Percentiles rank a stretch among this genome's conserved stretches.
Evolutionary conservation across 2,797 vertebrate species (phyloP).

Genomic region (Eulemur coronatus): DNA sequence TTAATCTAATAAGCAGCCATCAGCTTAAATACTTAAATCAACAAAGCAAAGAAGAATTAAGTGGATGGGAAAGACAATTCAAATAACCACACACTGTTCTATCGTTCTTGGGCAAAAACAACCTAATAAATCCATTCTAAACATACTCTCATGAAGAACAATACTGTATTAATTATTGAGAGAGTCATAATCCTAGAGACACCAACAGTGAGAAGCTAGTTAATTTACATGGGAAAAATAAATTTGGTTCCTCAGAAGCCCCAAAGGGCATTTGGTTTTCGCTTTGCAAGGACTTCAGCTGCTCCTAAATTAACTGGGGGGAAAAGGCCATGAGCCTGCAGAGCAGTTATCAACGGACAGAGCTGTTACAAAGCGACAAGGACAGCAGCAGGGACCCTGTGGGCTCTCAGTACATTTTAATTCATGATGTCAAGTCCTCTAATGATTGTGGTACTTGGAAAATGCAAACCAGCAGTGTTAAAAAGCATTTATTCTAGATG

Average conservation of each 20-base stretch:
- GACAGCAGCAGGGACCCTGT: background rate
- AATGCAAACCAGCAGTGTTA: constrained; percentile 36
- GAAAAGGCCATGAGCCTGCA: background rate
- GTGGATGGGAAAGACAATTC: constrained; percentile 29
- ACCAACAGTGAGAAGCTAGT: constrained; percentile 67
- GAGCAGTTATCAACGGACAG: background rate
- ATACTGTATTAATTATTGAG: constrained; percentile 73
- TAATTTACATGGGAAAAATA: constrained; percentile 55
- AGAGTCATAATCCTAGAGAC: constrained; percentile 62
- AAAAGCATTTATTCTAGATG: constrained; percentile 40
- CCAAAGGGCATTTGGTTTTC: constrained; percentile 56
- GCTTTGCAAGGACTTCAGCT: constrained; percentile 61
- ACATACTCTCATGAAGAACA: constrained; percentile 63
- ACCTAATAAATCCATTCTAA: constrained; percentile 65
- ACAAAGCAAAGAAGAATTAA: constrained; percentile 61
- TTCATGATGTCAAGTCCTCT: constrained; percentile 41
- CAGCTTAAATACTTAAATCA: constrained; percentile 61
- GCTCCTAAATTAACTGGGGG: constrained; percentile 51
- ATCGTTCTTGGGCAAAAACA: constrained; percentile 59
- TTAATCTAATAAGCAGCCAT: constrained; percentile 31
- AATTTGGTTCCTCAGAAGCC: constrained; percentile 12
- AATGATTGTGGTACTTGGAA: background rate
- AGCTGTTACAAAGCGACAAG: background rate
- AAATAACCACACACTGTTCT: constrained; percentile 52
- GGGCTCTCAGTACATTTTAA: constrained; percentile 52